Conservation (phyloP, 2,113 vertebrate species). For the Silurus asotus region DNA sequence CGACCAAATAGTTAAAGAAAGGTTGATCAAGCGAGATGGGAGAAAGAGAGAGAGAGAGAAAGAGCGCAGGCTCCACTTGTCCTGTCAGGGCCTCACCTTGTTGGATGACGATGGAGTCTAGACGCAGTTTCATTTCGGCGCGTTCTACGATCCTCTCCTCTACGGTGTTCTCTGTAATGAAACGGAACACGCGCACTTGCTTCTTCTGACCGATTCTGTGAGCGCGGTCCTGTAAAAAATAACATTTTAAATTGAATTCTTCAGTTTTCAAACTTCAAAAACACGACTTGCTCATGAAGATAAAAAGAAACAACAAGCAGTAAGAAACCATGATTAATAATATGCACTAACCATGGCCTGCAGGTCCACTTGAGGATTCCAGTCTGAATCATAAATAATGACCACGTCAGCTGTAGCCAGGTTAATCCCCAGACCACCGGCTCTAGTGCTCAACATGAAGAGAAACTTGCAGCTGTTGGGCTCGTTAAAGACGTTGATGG, state of each 20-base stretch:
- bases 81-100: constrained; percentile 76
- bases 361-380: constrained; percentile 99
- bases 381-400: constrained; percentile 97
- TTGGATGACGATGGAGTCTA: constrained; percentile 98
- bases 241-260: neutral
- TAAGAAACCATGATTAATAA: neutral
- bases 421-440: constrained; percentile 96
- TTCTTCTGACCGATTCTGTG: constrained; percentile 98
- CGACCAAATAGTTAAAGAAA: no score
- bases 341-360: constrained; percentile 89
- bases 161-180: constrained; percentile 96
- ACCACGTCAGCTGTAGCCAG: constrained; percentile 97
- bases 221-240: constrained; percentile 83
- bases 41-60: no score
- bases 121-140: constrained; percentile 94
- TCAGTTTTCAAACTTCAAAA: neutral
- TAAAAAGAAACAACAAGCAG: neutral
- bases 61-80: no score
- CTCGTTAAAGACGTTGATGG: constrained; percentile 90
- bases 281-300: neutral
- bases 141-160: constrained; percentile 97
- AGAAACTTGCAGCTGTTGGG: constrained; percentile 93
- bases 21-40: no score
- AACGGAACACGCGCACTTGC: constrained; percentile 93
- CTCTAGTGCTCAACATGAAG: constrained; percentile 97